Conservation (phyloP, 2,888 invertebrate species). For the Dimorphilus gyrociliatus region DNA sequence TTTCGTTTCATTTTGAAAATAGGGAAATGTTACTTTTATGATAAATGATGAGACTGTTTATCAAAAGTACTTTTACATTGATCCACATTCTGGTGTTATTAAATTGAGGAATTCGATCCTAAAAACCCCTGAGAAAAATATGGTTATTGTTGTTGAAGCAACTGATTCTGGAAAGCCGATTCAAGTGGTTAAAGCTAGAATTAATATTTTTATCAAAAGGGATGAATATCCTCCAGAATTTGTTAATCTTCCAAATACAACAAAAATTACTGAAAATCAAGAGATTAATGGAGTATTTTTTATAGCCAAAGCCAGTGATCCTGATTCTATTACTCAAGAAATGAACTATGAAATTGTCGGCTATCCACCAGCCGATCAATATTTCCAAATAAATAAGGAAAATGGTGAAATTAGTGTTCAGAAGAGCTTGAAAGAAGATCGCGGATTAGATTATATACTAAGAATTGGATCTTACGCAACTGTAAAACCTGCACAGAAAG, state of each 20-base stretch:
- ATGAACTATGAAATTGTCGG: constrained; percentile 10
- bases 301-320: too few species aligned
- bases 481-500: constrained; percentile 9
- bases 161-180: constrained; percentile 19
- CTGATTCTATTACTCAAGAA: too few species aligned
- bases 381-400: constrained; percentile 14
- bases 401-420: constrained; percentile 10
- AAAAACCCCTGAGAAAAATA: constrained; percentile 10
- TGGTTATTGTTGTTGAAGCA: constrained; percentile 12
- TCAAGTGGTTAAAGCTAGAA: constrained; percentile 13
- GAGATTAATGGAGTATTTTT: too few species aligned
- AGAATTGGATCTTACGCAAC: constrained; percentile 10
- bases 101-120: constrained; percentile 18
- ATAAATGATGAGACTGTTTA: constrained; percentile 10
- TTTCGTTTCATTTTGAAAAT: too few species aligned
- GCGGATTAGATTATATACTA: constrained; percentile 16
- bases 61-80: constrained; percentile 23
- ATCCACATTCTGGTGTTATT: constrained; percentile 17
- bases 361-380: constrained; percentile 13
- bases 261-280: not conserved
- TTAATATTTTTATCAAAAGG: constrained; percentile 17
- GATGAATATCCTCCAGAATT: constrained; percentile 18
- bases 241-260: constrained; percentile 11
- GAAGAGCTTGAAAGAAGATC: constrained; percentile 14
- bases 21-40: constrained; percentile 10